Conservation (phyloP, 2,797 vertebrate genomes). For the Anolis apletophallus region DNA sequence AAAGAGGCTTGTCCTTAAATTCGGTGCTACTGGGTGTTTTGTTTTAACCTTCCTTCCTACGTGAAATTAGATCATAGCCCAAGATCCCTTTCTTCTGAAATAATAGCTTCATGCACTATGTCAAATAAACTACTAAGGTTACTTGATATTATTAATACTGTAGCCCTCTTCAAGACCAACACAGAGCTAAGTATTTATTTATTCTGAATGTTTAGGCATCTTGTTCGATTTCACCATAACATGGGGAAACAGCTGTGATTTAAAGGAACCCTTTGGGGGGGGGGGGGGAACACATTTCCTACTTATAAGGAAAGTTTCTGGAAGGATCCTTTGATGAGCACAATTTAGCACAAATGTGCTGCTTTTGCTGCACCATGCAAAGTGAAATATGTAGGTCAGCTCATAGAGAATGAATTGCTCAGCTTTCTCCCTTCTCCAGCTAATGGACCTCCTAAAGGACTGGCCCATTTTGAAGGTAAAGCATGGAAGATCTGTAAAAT, state of each 20-base stretch:
- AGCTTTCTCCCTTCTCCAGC: not conserved
- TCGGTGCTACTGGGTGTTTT: constrained; percentile 37
- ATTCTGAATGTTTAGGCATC: not conserved
- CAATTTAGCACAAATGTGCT: not conserved
- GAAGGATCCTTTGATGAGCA: not conserved
- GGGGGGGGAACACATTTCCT: not conserved
- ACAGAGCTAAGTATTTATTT: not conserved
- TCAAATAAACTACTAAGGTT: not conserved
- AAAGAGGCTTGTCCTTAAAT: constrained; percentile 66
- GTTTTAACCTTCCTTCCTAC: not conserved
- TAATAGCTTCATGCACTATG: constrained; percentile 27
- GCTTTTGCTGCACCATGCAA: not conserved
- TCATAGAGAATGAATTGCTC: not conserved
- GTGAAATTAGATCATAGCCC: constrained; percentile 63
- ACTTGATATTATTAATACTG: too few relatives aligned
- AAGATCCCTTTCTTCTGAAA: constrained; percentile 54
- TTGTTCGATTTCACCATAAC: not conserved
- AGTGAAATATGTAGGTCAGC: not conserved
- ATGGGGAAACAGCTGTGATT: too few relatives aligned
- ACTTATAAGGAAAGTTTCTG: not conserved
- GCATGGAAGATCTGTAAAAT: too few relatives aligned
- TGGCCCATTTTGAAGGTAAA: not conserved
- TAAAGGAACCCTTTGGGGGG: too few relatives aligned
- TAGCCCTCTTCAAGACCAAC: not conserved
- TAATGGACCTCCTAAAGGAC: not conserved